A percentile compares a stretch with the other conserved stretches of the same genome.
Evolutionary conservation across 2,113 vertebrate genomes (phyloP).

Genomic region (Mixornis gularis): DNA sequence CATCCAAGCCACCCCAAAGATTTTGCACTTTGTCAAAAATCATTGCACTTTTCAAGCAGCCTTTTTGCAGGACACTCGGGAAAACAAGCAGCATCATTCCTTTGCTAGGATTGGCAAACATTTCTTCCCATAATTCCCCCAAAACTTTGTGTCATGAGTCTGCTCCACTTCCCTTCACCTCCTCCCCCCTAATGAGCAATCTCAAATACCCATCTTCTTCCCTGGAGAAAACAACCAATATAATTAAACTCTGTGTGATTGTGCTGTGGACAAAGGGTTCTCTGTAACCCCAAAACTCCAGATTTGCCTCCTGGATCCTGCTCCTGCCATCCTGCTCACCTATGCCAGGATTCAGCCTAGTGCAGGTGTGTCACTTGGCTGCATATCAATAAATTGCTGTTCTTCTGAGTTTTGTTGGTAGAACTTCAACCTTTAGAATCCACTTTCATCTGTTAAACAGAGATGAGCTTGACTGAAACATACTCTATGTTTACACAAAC

Average conservation of each 20-base stretch:
- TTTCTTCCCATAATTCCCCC: constrained; percentile 3
- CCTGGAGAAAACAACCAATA: not conserved
- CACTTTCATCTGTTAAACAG: not conserved
- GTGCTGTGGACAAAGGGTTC: not conserved
- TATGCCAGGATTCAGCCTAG: not conserved
- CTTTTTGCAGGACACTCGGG: constrained; percentile 42
- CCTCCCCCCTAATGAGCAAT: not conserved
- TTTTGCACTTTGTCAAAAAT: constrained; percentile 65
- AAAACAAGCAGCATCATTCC: constrained; percentile 53
- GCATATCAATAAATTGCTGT: not conserved
- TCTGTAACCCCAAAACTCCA: not conserved
- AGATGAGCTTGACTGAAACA: not conserved
- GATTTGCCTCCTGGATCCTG: not conserved
- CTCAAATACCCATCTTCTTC: not conserved
- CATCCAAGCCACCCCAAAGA: constrained; percentile 35
- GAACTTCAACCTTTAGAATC: not conserved
- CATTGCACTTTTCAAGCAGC: constrained; percentile 48
- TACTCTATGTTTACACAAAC: accelerated
- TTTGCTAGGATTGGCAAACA: constrained; percentile 13
- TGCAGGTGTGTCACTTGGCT: not conserved
- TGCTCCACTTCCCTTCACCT: not conserved
- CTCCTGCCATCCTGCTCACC: not conserved
- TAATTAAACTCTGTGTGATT: not conserved
- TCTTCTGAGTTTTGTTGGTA: not conserved
- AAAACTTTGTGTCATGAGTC: not conserved